Conservation (phyloP, 2,888 invertebrate genomes). For the Congeria kusceri region DNA sequence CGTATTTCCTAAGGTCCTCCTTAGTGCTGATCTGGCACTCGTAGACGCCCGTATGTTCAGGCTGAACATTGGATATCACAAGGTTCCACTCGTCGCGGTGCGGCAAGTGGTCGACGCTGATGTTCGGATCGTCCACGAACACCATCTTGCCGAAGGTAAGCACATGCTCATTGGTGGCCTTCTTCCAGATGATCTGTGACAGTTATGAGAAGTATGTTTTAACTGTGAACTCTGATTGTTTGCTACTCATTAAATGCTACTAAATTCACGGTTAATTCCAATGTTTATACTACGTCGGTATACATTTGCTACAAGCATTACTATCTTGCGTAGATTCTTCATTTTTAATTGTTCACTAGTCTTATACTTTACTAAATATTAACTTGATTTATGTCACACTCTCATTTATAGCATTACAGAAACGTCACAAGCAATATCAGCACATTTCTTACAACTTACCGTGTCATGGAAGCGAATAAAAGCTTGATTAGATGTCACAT, state of each 20-base stretch:
- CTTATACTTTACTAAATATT: no score
- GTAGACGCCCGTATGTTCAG: slow-evolving; percentile 73
- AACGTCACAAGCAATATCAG: no score
- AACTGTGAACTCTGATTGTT: neutral
- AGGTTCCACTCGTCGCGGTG: slow-evolving; percentile 71
- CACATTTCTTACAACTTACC: no score
- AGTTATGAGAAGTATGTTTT: neutral
- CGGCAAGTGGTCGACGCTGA: slow-evolving; percentile 58
- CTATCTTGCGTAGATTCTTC: no score
- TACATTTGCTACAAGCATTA: no score
- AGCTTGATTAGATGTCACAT: no score
- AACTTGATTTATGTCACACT: no score
- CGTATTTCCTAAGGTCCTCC: slow-evolving; percentile 69
- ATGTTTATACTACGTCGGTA: no score
- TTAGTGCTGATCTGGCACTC: slow-evolving; percentile 78
- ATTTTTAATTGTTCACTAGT: no score
- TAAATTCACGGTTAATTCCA: no score
- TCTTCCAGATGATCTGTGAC: slow-evolving; percentile 75
- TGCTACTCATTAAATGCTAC: neutral
- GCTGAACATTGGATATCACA: slow-evolving; percentile 70
- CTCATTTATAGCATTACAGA: no score
- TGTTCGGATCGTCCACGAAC: slow-evolving; percentile 70
- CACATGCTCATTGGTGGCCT: slow-evolving; percentile 63
- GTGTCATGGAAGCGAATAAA: no score
- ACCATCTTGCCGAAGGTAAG: slow-evolving; percentile 73